Evolutionary conservation across 2,888 invertebrate genomes (phyloP), one percentile per base, ranked within the genome.

Genomic region (Aleiodes leptofemur): DNA sequence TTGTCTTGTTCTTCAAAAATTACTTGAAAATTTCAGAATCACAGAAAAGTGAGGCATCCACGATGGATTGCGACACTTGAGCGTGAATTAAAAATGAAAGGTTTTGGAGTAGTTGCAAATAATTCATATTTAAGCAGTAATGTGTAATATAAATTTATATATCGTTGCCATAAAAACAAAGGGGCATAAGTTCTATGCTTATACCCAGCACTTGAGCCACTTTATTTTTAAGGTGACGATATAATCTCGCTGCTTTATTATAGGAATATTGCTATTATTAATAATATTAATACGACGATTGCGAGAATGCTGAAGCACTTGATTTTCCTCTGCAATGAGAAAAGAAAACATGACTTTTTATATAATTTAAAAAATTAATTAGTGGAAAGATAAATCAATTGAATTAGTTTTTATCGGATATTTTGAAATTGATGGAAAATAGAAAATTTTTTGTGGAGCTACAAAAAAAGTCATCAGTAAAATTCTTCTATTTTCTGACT

Each of bases 1-100:
- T 94, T 6, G 87, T 90, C 1, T 84, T 86, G 59, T 90, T 88
- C n/a, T 91, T 92, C 0, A 80, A 82, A 3, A 90, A 90, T 64
- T 85, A 82, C 48, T 82, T 86, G 66, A 82, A 82, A 73, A 34
- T 70, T 57, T 56, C 53, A 5, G 11, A 38, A 72, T 74, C 76
- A 74, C 78, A 29, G 69, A 68, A 11, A 69, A 78, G 53, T 69
- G 64, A 34, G 9, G 38, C 57, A 14, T 72, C 23, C 23, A 73
- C 57, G 23, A 80, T 57, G 51, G 72, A 68, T 14, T 69, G 31
- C 72, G 55, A 34, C n/a, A 68, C 68, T 31, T 64, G 34, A 68
- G 23, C 31, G 29, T 51, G 34, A 13, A 23, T 11, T 3, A 14
- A 8, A 11, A 38, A 38, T 5, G 11, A 43, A 43, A 43, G 7